Evolutionary conservation across 2,113 vertebrate genomes (phyloP).

Genomic region (Otis tarda): DNA sequence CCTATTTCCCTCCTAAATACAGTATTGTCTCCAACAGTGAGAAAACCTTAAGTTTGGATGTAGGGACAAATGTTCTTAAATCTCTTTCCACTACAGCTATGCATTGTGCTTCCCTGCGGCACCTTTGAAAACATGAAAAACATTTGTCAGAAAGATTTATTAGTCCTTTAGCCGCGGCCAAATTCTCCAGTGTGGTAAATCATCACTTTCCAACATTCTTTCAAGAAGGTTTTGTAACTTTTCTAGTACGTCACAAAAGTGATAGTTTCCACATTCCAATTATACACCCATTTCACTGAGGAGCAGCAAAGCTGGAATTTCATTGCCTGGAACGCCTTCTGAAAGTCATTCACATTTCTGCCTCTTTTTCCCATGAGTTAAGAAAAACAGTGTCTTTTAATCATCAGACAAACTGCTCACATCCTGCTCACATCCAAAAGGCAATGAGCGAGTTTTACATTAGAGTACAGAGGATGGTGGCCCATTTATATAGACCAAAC

Average conservation of each 20-base stretch:
- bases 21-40: neutral
- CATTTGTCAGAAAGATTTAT: slow-evolving; percentile 31
- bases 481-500: neutral
- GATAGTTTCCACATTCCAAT: slow-evolving; percentile 29
- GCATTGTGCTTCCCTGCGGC: neutral
- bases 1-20: neutral
- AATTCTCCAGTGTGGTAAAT: slow-evolving; percentile 38
- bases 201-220: slow-evolving; percentile 33
- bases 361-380: neutral
- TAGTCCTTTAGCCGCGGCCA: neutral
- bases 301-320: neutral
- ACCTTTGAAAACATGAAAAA: slow-evolving; percentile 21
- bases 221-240: slow-evolving; percentile 39
- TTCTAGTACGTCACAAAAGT: neutral
- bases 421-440: neutral
- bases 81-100: neutral
- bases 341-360: neutral
- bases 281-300: neutral
- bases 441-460: neutral
- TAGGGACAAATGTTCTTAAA: slow-evolving; percentile 11
- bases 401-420: neutral
- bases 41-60: neutral
- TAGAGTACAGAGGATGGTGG: neutral
- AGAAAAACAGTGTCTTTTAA: neutral
- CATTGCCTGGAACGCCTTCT: neutral